phyloP scores from a whole-genome alignment of 2,888 invertebrate species.

The Caenorhabditis parvicauda region DNA sequence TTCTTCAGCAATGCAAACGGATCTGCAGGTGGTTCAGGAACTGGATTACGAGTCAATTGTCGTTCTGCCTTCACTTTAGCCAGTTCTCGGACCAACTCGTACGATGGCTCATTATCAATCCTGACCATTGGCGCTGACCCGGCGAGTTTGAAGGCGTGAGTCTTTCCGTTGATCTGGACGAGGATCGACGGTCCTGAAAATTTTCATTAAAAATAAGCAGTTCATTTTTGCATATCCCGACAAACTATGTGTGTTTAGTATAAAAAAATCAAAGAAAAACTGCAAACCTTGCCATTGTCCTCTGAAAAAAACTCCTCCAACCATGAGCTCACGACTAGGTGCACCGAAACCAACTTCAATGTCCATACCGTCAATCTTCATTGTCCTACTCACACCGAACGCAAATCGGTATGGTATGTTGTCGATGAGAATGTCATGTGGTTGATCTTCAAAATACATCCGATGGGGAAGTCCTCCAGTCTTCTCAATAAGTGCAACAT shows the following conservation, averaged over 20 bases:
- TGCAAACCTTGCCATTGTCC: constrained; percentile 76
- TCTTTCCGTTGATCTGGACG: constrained; percentile 77
- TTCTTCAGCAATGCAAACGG: constrained; percentile 18
- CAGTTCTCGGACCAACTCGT: constrained; percentile 70
- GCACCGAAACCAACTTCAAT: constrained; percentile 81
- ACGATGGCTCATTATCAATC: constrained; percentile 77
- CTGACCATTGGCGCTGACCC: constrained; percentile 91
- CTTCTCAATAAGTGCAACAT: constrained; percentile 60
- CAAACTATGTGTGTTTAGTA: no score
- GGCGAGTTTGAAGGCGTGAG: constrained; percentile 78
- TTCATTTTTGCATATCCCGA: background rate
- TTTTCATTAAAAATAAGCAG: background rate
- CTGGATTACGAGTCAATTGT: constrained; percentile 1
- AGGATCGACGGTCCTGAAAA: constrained; percentile 77
- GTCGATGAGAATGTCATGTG: constrained; percentile 60
- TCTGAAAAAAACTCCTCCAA: constrained; percentile 85
- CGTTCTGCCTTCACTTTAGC: constrained; percentile 16
- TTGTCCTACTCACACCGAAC: constrained; percentile 51
- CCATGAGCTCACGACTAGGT: constrained; percentile 84
- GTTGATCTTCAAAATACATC: constrained; percentile 56
- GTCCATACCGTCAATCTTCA: constrained; percentile 63
- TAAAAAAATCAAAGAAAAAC: no score
- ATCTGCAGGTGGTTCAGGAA: constrained; percentile 9
- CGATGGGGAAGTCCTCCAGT: constrained; percentile 59
- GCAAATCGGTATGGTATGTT: constrained; percentile 43